Evolutionary conservation across 1,140 invertebrate genomes (phyloP).

Genomic region (Melitaea cinxia): DNA sequence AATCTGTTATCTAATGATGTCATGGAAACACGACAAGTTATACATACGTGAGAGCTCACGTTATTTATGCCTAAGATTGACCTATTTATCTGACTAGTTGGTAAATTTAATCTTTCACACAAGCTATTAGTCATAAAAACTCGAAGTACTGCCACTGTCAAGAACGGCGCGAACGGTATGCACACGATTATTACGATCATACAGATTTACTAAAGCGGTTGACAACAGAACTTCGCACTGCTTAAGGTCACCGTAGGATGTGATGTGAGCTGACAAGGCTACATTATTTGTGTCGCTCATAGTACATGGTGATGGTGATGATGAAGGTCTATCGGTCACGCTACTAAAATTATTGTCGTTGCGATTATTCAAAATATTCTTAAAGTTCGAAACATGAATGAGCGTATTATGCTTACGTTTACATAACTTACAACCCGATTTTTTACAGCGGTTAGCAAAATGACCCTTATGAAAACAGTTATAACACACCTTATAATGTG

Average conservation of each 20-base stretch:
- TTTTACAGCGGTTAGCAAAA: conserved; percentile 33
- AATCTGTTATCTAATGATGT: conserved; percentile 37
- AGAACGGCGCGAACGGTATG: conserved; percentile 26
- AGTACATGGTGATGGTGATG: too few species aligned
- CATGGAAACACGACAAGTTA: conserved; percentile 30
- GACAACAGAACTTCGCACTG: conserved; percentile 37
- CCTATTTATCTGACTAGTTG: conserved; percentile 28
- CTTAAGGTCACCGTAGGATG: too few species aligned
- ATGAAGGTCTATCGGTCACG: too few species aligned
- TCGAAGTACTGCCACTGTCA: conserved; percentile 26
- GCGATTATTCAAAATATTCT: too few species aligned
- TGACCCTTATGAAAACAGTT: conserved; percentile 41
- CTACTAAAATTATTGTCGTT: too few species aligned
- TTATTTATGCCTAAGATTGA: conserved; percentile 11
- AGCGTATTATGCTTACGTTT: conserved; percentile 32
- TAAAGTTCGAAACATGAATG: conserved; percentile 23
- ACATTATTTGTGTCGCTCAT: too few species aligned
- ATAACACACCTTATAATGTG: conserved; percentile 38
- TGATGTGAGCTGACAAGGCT: neutral
- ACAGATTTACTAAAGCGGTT: conserved; percentile 37
- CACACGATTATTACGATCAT: conserved; percentile 22
- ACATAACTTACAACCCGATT: conserved; percentile 34
- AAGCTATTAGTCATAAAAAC: conserved; percentile 33
- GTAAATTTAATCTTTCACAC: conserved; percentile 28
- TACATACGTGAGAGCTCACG: conserved; percentile 24